Evolutionary conservation across 2,888 invertebrate species (phyloP), one percentile per base, ranked within the genome.

Genomic region (Pseudococcus longispinus): DNA sequence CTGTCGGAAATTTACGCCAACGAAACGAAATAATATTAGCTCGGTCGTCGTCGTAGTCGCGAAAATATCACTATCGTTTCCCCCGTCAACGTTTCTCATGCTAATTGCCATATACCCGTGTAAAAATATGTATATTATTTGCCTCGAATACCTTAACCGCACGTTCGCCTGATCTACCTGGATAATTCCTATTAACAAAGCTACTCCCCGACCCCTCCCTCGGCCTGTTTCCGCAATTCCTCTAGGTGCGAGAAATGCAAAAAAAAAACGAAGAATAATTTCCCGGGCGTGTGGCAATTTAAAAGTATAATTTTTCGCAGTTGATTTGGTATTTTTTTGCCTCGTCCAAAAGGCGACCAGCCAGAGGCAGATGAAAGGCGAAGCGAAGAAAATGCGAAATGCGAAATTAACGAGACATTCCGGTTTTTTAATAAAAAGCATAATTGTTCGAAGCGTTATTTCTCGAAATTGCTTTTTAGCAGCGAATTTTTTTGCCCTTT

Each of bases 371-470:
- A 23, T 18, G n/a, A n/a, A n/a, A 13, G 51, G 23, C 0, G 32
- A 32, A 32, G 20, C 6, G 55, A 55, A 55, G 55, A 70, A 70
- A 29, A 70, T n/a, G 29, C 77, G 20, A 77, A 77, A 77, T 77
- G 77, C 77, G 77, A 77, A 77, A 77, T 77, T 77, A 77, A 77
- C 77, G 77, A 77, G 77, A 77, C 77, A 77, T 77, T 77, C 77
- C 77, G 77, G 77, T 77, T 77, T 77, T 77, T 77, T 77, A 77
- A 77, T 77, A 77, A 77, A 77, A 77, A 77, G 42, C 77, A 77
- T 77, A 77, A 77, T 77, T 77, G 77, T 77, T 77, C 37, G 37
- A n/a, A 77, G 37, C 77, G 77, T 77, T 77, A 77, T 77, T 77
- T 77, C 55, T 55, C 77, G 77, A 42, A 77, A 77, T 77, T 77